These are phyloP conservation scores for Pedionomus torquatus DNA, from an alignment of 2,113 vertebrate species.

Conservation along the genomic window DNA sequence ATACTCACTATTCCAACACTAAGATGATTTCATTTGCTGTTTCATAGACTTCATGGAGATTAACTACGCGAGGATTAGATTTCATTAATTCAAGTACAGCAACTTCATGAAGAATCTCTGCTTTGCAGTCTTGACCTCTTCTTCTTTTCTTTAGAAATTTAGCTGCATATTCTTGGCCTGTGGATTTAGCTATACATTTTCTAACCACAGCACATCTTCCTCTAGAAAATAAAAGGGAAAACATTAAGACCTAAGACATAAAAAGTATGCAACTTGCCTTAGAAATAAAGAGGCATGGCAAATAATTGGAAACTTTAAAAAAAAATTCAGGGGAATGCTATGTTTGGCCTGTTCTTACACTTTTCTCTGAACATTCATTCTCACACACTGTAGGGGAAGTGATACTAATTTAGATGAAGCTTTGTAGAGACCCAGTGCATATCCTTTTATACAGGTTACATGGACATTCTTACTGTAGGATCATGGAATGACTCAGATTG, in stretches of 20 bases:
- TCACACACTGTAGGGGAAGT: background rate
- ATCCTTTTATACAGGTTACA: background rate
- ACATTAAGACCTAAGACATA: background rate
- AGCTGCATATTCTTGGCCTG: conserved; percentile 91
- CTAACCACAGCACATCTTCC: conserved; percentile 94
- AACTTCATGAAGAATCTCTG: conserved; percentile 93
- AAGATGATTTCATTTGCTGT: conserved; percentile 90
- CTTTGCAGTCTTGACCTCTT: conserved; percentile 90
- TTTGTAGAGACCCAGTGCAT: background rate
- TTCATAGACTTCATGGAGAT: conserved; percentile 91
- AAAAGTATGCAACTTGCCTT: background rate
- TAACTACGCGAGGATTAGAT: conserved; percentile 85
- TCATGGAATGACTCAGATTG: background rate
- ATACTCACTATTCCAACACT: conserved; percentile 94
- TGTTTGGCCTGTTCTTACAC: background rate
- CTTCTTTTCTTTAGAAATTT: conserved; percentile 94
- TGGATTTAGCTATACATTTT: conserved; percentile 89
- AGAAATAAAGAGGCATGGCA: background rate
- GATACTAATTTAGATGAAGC: background rate
- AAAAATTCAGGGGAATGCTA: background rate
- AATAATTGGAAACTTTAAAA: background rate
- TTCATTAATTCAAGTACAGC: conserved; percentile 89
- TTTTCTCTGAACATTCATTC: background rate
- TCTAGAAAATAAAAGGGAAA: conserved; percentile 64
- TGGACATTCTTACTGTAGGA: background rate